Evolutionary conservation across 2,113 vertebrate genomes (phyloP).

Genomic region (Callorhinus ursinus): DNA sequence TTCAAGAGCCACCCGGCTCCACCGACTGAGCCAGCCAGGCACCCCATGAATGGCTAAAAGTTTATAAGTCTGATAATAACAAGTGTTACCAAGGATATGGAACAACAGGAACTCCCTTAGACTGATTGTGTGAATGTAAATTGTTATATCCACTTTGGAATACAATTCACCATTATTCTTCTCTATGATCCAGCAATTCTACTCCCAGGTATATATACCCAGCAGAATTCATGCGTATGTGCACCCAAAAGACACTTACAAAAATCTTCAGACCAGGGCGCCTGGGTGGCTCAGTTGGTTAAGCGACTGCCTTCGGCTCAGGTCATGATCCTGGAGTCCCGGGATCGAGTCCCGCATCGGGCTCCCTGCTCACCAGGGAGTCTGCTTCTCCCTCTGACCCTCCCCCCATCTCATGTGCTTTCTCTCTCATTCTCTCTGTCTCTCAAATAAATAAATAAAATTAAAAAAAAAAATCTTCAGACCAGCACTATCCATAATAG

Average conservation of each 20-base stretch:
- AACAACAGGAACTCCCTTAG: not conserved
- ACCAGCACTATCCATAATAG: not conserved
- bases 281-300: no score
- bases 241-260: not conserved
- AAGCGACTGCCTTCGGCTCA: no score
- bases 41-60: not conserved
- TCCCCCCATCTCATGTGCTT: no score
- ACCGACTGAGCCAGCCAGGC: not conserved
- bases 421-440: no score
- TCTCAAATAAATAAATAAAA: no score
- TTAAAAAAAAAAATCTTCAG: not conserved
- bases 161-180: not conserved
- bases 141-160: not conserved
- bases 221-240: not conserved
- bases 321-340: no score
- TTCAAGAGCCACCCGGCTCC: not conserved
- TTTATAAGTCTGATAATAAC: not conserved
- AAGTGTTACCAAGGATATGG: not conserved
- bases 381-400: no score
- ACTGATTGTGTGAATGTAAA: not conserved
- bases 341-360: no score
- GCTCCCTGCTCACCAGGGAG: no score
- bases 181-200: not conserved
- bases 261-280: not conserved
- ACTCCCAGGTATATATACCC: not conserved